Conservation (phyloP, 2,888 invertebrate species). For the Nephrotoma guestfalica region DNA sequence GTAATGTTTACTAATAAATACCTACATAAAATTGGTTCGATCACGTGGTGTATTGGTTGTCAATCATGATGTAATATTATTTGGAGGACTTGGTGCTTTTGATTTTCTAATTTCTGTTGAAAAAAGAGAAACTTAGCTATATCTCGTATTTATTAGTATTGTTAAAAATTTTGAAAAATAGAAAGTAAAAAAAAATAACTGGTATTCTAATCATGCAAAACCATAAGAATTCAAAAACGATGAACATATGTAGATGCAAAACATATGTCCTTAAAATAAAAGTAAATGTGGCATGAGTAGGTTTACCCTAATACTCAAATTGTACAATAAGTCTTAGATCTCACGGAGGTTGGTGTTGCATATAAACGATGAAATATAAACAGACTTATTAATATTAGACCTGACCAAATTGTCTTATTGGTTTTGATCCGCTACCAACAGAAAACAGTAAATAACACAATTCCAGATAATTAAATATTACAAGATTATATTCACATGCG, state of each 20-base stretch:
- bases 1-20: background rate
- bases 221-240: background rate
- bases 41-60: background rate
- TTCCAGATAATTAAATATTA: no score
- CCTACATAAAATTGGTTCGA: background rate
- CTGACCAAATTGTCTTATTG: no score
- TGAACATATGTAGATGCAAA: background rate
- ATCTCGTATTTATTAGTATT: background rate
- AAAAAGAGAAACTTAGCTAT: background rate
- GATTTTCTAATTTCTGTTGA: conserved; percentile 13
- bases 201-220: background rate
- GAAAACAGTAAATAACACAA: no score
- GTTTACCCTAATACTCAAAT: no score
- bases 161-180: conserved; percentile 4
- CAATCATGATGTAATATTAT: background rate
- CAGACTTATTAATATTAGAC: no score
- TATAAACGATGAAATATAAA: no score
- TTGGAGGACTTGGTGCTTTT: conserved; percentile 15
- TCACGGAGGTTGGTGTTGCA: no score
- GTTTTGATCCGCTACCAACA: no score
- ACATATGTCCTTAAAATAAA: background rate
- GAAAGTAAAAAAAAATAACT: background rate
- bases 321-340: no score
- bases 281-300: no score
- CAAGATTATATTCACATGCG: no score